Evolutionary conservation across 2,888 invertebrate species (phyloP), one percentile per base, ranked within the genome.

Genomic region (Oxycera nigricornis): DNA sequence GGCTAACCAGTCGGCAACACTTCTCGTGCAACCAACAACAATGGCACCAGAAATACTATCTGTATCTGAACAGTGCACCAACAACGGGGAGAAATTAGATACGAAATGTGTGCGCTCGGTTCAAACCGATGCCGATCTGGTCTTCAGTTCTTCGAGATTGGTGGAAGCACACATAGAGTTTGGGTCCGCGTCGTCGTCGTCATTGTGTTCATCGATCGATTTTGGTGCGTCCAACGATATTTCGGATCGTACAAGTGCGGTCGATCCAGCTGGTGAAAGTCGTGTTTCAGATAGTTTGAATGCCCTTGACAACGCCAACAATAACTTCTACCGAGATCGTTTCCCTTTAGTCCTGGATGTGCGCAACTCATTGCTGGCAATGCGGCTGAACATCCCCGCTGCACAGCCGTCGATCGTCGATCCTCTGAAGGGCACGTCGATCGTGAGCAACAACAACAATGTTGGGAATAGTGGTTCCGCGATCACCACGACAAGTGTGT

Each of bases 341-440:
- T 74, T 20, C 20, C 24, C 35, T 70, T 70, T 70, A 70, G 55
- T 35, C 55, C 70, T 77, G 75, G 62, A 76, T 74, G 75, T 76
- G 74, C 68, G 73, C 73, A 78, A 75, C 61, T 75, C 75, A 59
- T 73, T 75, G 75, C 76, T 77, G 76, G 78, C 78, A 68, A 84
- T 85, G 84, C 84, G 85, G 79, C 80, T 85, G 22, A 85, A 82
- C 80, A 82, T 85, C 76, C 82, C 82, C 73, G 83, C 83, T 30
- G 78, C 78, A 9, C 73, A 76, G 39, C 75, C 77, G 28, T 57
- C 73, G 9, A 67, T 68, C 20, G 59, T 62, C 4, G 35, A 62
- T 41, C 59, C 59, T 2, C 41, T 73, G 17, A 75, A 74, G 62
- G 74, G 59, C 26, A 70, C 55, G 31, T 61, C 55, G 39, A 46